Base-by-base conservation (phyloP, 2,113 vertebrate genomes). In the Nettapus auritus region DNA sequence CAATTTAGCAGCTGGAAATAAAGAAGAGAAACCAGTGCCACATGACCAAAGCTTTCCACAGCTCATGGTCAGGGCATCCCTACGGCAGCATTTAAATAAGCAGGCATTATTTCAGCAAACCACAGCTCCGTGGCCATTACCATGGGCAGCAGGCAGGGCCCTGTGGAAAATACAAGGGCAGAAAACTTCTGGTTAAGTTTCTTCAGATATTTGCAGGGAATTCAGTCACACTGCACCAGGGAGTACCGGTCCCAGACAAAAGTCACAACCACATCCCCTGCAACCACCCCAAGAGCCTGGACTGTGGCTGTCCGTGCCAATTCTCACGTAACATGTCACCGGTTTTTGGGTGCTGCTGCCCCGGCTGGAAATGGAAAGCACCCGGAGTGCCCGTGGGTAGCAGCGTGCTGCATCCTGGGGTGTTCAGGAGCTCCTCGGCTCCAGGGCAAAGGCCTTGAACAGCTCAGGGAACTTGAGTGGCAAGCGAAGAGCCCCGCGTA, bases 1-100 rank as follows among this genome's bases (percentile, higher is more conserved):
- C 68, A 86, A 40, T 88, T 90, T 19, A 48, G 70, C 90, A 94
- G 85, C 92, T 97, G 94, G 71, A 84, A 89, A 75, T 0, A 2
- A 83, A 79, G 84, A 80, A 78, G 56, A 90, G 28, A 81, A 89
- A 59, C 21, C 0, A 3, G 59, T 85, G 75, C 71, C 31, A 14
- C 12, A 3, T 40, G 73, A 81, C 31, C 42, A 79, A 56, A 85
- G 44, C 53, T 91, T 60, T 87, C 82, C 66, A 21, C 22, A 40
- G 63, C 34, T 33, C 23, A 22, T 0, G 0, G 11, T 2, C 0
- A 42, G 3, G 46, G 40, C 82, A 73, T 33, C 56, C 20, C 46
- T 46, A 8, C 21, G 44, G 81, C 84, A 85, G 69, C 63, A 44
- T 25, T 80, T 66, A 53, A 66, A 70, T 26, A 22, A 56, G 67